Conservation (phyloP, 2,797 vertebrate species). For the Graptemys geographica region DNA sequence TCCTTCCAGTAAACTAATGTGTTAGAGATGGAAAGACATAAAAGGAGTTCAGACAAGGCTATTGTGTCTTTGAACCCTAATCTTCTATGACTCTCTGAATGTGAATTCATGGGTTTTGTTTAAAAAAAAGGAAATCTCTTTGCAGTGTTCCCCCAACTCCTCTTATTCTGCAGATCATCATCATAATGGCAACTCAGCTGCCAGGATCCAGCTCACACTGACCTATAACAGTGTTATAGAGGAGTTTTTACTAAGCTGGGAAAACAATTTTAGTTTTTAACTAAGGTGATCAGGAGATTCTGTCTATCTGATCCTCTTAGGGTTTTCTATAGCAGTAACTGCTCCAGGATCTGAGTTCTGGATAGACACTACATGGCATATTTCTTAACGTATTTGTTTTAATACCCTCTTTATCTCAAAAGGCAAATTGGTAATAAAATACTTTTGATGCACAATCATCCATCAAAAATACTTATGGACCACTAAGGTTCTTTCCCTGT, state of each 20-base stretch:
- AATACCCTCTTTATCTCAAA: neutral
- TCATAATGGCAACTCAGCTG: neutral
- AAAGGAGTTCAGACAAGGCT: constrained; percentile 47
- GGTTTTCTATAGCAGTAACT: neutral
- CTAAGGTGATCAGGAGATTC: neutral
- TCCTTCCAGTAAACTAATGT: constrained; percentile 20
- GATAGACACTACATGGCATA: neutral
- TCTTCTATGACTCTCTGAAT: too few species aligned
- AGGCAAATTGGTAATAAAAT: neutral
- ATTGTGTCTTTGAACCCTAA: too few species aligned
- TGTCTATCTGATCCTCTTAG: neutral
- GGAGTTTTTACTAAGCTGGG: neutral
- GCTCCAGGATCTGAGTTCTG: neutral
- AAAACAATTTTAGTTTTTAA: neutral
- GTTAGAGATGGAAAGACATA: constrained; percentile 28
- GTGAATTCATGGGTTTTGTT: too few species aligned
- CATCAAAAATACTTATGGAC: neutral
- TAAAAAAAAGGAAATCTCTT: neutral
- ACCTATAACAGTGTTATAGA: neutral
- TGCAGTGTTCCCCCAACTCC: constrained; percentile 9
- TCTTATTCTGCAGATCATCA: constrained; percentile 48
- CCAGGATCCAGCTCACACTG: constrained; percentile 8
- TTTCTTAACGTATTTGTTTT: neutral
- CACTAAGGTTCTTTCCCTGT: neutral
- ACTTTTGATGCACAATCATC: neutral